Base-by-base conservation (phyloP, 2,113 vertebrate species). In the Puma concolor region DNA sequence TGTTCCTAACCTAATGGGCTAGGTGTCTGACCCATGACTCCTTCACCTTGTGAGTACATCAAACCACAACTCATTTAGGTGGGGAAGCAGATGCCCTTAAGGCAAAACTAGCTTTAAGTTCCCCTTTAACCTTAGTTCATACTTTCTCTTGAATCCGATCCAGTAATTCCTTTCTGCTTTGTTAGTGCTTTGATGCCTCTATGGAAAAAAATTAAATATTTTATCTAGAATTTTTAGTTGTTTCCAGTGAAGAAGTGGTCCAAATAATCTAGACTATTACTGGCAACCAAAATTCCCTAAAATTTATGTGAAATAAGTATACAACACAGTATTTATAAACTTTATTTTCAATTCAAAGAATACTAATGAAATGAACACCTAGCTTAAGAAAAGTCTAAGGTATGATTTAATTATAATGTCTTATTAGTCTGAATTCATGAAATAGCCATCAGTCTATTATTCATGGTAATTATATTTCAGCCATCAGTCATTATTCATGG, bases 341-440 rank as follows among this genome's bases (percentile, higher is more conserved):
- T 88, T 92, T 84, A 88, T 48, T 88, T 96, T 92, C 63, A 38
- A n/a, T 94, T 92, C 36, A 88, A 84, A 94, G 31, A 87, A 84
- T 54, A 84, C n/a, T 38, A 94, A 94, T 36, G 72, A 93, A 84
- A 95, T 33, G 13, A 94, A 92, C 89, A 57, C 4, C 6, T 66
- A 79, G 38, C 88, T 90, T 52, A 76, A 93, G 81, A 72, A 95
- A 95, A 57, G 6, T 36, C 57, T 52, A 71, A 76, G 7, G 16
- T 91, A n/a, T 69, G 29, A 77, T 76, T 91, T 81, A 92, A 95
- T 87, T 92, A 50, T 64, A 84, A 63, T 31, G 12, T 83, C 38
- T 60, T 80, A n/a, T 44, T 92, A 80, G 31, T 66, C 31, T 81
- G 38, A 81, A 80, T 86, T 85, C 11, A 82, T 79, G 44, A 95